A percentile compares a stretch with the other conserved stretches of the same genome.
phyloP scores from a whole-genome alignment of 2,888 invertebrate species.

The Sthenelais limicola region DNA sequence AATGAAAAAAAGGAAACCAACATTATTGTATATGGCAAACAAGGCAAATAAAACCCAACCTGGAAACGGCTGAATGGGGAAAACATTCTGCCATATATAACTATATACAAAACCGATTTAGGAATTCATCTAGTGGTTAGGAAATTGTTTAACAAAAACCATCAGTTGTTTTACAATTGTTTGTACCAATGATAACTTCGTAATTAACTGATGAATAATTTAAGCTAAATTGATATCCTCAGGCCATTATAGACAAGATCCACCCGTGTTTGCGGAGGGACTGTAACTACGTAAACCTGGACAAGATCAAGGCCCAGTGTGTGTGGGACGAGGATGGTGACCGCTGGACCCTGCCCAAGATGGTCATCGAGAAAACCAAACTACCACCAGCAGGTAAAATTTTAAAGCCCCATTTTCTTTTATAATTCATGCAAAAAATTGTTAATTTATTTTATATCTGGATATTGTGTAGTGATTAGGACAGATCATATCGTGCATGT shows the following conservation, averaged over 20 bases:
- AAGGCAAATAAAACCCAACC: no score
- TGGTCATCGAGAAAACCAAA: slow-evolving; percentile 78
- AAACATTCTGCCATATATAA: no score
- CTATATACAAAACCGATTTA: no score
- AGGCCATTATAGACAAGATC: slow-evolving; percentile 70
- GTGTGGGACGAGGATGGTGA: slow-evolving; percentile 84
- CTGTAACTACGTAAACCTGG: slow-evolving; percentile 83
- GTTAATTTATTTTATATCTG: no score
- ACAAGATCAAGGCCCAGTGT: slow-evolving; percentile 79
- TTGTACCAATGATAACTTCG: not conserved
- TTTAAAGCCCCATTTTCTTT: no score
- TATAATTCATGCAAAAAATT: no score
- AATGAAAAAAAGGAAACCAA: no score
- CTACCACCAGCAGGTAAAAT: slow-evolving; percentile 76
- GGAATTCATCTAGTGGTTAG: no score
- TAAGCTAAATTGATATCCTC: not conserved
- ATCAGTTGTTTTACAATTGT: not conserved
- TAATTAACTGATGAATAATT: not conserved
- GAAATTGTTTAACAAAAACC: not conserved
- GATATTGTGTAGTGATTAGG: no score
- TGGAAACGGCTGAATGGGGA: no score
- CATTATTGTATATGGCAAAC: no score
- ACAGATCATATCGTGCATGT: no score
- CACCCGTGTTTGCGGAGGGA: slow-evolving; percentile 81
- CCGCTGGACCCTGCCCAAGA: slow-evolving; percentile 81